phyloP scores from a whole-genome alignment of 64 coral and sea anemone genomes.

The Pocillopora damicornis region DNA sequence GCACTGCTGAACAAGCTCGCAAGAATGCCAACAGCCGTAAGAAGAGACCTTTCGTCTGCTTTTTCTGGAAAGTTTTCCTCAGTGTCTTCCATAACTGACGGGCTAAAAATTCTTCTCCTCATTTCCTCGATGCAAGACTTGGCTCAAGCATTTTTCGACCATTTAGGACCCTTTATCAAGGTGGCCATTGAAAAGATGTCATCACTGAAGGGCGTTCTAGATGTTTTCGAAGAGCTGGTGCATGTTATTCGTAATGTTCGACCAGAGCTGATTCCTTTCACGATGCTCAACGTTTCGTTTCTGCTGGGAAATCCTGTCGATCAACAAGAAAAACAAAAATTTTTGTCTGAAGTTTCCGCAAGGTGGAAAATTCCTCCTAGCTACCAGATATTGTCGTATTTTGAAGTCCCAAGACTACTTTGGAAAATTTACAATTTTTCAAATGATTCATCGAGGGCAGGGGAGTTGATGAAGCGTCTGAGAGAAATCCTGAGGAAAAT shows the following conservation, averaged over 20 bases:
- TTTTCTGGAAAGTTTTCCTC: background rate
- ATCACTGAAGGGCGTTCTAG: background rate
- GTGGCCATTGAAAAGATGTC: background rate
- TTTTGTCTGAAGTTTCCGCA: background rate
- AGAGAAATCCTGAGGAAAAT: background rate
- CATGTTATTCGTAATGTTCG: background rate
- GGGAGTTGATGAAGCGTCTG: background rate
- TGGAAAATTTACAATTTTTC: background rate
- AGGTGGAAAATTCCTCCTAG: background rate
- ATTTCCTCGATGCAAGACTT: background rate
- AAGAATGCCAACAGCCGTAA: background rate
- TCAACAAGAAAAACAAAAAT: background rate
- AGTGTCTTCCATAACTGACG: background rate
- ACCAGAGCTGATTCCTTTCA: background rate
- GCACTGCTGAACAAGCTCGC: background rate
- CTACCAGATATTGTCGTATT: background rate
- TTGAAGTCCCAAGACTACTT: constrained; percentile 8
- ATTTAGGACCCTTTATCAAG: background rate
- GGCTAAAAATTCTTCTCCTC: background rate
- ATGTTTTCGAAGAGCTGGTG: background rate
- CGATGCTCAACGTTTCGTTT: background rate
- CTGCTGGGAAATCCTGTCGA: background rate
- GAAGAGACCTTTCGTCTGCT: background rate
- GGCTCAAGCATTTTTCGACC: background rate
- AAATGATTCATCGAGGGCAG: background rate